Base-by-base conservation (phyloP, 2,888 invertebrate genomes). In the Rapana venosa region DNA sequence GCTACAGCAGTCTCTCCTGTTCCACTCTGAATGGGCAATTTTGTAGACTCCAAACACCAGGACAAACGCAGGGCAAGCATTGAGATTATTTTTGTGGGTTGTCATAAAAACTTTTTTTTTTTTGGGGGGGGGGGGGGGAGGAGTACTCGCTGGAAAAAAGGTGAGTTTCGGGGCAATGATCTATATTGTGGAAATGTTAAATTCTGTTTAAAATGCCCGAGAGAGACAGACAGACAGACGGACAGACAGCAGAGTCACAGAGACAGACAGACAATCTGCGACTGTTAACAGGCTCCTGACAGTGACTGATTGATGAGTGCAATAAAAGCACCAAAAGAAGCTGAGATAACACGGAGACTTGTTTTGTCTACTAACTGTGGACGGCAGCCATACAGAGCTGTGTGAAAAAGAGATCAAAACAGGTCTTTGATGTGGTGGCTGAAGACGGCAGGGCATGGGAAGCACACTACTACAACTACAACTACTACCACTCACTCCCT, bases 191-290 rank as follows among this genome's bases (percentile, higher is more conserved):
- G 20, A 22, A 61, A 74, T 11, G n/a, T n/a, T 74, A n/a, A 11
- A n/a, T 8, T 26, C 74, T 26, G 26, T 26, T n/a, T 74, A 26
- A 74, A 74, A 26, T 26, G 26, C 26, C n/a, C n/a, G 20, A 26
- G 20, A 22, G n/a, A 74, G 74, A 74, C n/a, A 74, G n/a, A 74
- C n/a, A 74, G 26, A 74, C 4, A 74, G 74, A 74, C n/a, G n/a
- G 74, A 74, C n/a, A 74, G 74, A 74, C n/a, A 74, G 74, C n/a
- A 74, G 74, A 74, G 74, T n/a, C n/a, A 74, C n/a, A 74, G 74
- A 74, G 74, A 74, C n/a, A 74, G 74, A 74, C n/a, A n/a, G 47
- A 47, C 8, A 5, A 47, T 47, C 47, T 47, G 47, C 47, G 47
- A 47, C 47, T 47, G 47, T 47, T 47, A 47, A 47, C 47, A 47